A percentile compares a stretch with the other conserved stretches of the same genome.
Evolutionary conservation across 2,888 invertebrate species (phyloP).

Genomic region (Catonia carolina): DNA sequence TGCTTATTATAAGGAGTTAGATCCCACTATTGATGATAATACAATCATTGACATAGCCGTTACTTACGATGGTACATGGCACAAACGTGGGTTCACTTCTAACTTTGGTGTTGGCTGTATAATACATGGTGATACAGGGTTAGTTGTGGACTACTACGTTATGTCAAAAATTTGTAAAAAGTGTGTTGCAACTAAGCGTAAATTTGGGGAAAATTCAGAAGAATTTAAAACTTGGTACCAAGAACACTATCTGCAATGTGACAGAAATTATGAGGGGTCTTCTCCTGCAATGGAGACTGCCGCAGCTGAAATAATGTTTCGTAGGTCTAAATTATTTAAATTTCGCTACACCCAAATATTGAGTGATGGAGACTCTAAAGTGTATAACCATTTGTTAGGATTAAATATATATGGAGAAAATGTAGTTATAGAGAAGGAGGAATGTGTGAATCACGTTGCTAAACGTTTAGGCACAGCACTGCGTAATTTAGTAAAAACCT

Average conservation of each 20-base stretch:
- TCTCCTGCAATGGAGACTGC: constrained; percentile 10
- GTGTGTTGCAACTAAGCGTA: no score
- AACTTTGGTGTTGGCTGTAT: no score
- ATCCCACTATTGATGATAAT: no score
- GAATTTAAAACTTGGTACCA: not conserved
- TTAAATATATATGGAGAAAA: not conserved
- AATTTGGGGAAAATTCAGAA: not conserved
- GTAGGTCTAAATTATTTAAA: not conserved
- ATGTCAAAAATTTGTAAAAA: no score
- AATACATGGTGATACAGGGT: no score
- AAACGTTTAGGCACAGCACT: constrained; percentile 8
- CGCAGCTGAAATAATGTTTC: constrained; percentile 7
- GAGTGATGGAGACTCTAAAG: constrained; percentile 5
- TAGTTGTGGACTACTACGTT: no score
- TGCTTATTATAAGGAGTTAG: no score
- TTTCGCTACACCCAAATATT: not conserved
- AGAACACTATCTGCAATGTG: not conserved
- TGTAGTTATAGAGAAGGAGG: not conserved
- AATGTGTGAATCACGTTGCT: constrained; percentile 6
- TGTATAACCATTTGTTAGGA: not conserved
- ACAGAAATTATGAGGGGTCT: constrained; percentile 7
- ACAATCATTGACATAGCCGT: no score
- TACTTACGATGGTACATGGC: no score
- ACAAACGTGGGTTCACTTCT: no score
- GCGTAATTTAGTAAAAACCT: constrained; percentile 1